Evolutionary conservation across 2,797 vertebrate species (phyloP).

Genomic region (Acipenser transmontanus): DNA sequence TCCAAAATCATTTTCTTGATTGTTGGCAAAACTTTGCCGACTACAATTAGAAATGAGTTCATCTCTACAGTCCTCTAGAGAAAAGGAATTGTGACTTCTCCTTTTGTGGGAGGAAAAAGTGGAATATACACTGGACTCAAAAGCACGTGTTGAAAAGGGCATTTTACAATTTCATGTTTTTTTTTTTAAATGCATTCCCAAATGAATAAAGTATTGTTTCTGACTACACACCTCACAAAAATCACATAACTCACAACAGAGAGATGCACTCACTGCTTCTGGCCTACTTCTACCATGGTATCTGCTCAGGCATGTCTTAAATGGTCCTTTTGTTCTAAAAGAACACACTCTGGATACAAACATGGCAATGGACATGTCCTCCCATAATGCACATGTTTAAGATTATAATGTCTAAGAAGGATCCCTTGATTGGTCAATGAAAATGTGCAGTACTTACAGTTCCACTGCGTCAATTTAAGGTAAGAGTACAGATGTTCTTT

Average conservation of each 20-base stretch:
- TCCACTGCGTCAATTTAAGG: slow-evolving; percentile 19
- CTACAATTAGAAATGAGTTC: slow-evolving; percentile 10
- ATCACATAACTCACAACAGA: slow-evolving; percentile 30
- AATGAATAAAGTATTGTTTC: slow-evolving; percentile 32
- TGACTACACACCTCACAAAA: slow-evolving; percentile 22
- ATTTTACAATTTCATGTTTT: slow-evolving; percentile 29
- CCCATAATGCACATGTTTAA: slow-evolving; percentile 26
- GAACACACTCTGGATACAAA: slow-evolving; percentile 26
- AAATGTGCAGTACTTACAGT: slow-evolving; percentile 30
- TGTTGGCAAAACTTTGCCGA: too few relatives aligned
- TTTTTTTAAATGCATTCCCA: slow-evolving; percentile 31
- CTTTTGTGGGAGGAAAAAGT: slow-evolving; percentile 37
- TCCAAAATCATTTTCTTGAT: too few relatives aligned
- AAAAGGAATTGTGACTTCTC: slow-evolving; percentile 28
- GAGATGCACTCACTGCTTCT: slow-evolving; percentile 11
- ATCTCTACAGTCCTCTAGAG: slow-evolving; percentile 29
- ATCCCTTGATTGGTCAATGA: slow-evolving; percentile 23
- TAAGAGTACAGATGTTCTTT: too few relatives aligned
- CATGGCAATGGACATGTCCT: slow-evolving; percentile 19
- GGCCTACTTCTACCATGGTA: slow-evolving; percentile 25
- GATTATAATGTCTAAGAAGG: slow-evolving; percentile 24
- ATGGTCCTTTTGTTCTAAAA: slow-evolving; percentile 30
- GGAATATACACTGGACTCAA: slow-evolving; percentile 35
- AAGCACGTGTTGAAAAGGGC: slow-evolving; percentile 32
- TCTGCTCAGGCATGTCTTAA: slow-evolving; percentile 31